Percentiles rank a stretch among this genome's conserved stretches.
Evolutionary conservation across 1,140 invertebrate genomes (phyloP).

Genomic region (Lethocerus indicus): DNA sequence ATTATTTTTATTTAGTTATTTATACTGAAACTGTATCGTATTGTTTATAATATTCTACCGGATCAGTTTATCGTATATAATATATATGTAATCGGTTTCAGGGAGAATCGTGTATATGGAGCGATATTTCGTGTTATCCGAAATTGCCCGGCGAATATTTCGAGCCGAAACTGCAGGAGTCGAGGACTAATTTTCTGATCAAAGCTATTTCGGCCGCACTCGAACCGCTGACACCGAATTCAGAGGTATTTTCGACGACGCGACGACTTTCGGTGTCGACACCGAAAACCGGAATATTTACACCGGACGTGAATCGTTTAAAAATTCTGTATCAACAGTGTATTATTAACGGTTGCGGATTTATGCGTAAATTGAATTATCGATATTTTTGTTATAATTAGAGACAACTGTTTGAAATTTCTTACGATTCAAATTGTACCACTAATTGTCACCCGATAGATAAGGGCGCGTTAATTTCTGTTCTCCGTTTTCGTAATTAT

Average conservation of each 20-base stretch:
- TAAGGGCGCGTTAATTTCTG: no score
- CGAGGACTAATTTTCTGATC: slow-evolving; percentile 26
- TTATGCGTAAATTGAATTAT: not conserved
- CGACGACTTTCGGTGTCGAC: no score
- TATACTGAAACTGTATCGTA: no score
- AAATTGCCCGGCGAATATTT: slow-evolving; percentile 22
- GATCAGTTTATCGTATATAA: no score
- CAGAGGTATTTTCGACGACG: no score
- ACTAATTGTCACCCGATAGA: no score
- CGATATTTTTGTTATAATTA: no score
- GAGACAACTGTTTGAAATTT: no score
- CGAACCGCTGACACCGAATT: slow-evolving; percentile 11
- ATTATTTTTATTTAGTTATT: no score
- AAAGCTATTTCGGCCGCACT: slow-evolving; percentile 24
- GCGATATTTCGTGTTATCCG: slow-evolving; percentile 2
- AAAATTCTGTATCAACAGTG: not conserved
- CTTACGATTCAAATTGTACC: no score
- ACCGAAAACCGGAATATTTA: no score
- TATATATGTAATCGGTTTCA: slow-evolving; percentile 19
- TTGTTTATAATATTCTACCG: no score
- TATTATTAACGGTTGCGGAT: not conserved
- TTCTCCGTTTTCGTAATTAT: slow-evolving; percentile 1
- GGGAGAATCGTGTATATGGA: slow-evolving; percentile 5
- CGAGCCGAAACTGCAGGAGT: slow-evolving; percentile 21
- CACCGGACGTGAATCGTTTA: not conserved